phyloP scores from a whole-genome alignment of 2,888 invertebrate genomes.

The Teleogryllus oceanicus region DNA sequence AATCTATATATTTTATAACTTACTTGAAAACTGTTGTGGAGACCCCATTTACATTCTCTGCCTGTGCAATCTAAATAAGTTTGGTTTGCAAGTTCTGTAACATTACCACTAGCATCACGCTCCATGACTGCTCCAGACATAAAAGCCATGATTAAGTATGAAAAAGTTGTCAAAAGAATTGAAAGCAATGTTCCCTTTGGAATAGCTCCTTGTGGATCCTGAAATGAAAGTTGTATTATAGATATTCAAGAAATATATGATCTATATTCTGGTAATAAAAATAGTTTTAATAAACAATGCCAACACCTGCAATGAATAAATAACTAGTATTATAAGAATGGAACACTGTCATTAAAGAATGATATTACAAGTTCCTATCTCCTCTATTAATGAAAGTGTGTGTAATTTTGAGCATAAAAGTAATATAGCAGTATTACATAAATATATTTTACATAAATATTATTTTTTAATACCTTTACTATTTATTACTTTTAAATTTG shows the following conservation, averaged over 20 bases:
- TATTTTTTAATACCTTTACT: too few species aligned
- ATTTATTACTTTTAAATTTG: too few species aligned
- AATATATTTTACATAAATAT: too few species aligned
- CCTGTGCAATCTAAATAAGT: conserved; percentile 56
- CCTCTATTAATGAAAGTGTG: too few species aligned
- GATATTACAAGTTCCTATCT: too few species aligned
- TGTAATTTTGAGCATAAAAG: too few species aligned
- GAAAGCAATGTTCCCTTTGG: conserved; percentile 92
- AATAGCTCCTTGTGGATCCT: conserved; percentile 85
- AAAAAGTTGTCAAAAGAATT: conserved; percentile 78
- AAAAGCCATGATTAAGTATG: conserved; percentile 82
- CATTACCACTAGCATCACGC: conserved; percentile 74
- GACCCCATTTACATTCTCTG: conserved; percentile 62
- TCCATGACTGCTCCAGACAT: conserved; percentile 71
- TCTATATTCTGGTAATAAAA: neutral
- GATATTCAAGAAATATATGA: neutral
- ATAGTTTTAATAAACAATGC: neutral
- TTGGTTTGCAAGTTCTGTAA: conserved; percentile 56
- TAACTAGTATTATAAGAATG: too few species aligned
- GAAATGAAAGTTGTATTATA: conserved; percentile 36
- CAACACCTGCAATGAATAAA: too few species aligned
- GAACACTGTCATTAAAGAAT: too few species aligned
- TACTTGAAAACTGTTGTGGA: conserved; percentile 77
- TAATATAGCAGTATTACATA: too few species aligned
- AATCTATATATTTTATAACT: neutral